Base-by-base conservation (phyloP, 2,888 invertebrate genomes). In the Rambutsinella grinnellia region DNA sequence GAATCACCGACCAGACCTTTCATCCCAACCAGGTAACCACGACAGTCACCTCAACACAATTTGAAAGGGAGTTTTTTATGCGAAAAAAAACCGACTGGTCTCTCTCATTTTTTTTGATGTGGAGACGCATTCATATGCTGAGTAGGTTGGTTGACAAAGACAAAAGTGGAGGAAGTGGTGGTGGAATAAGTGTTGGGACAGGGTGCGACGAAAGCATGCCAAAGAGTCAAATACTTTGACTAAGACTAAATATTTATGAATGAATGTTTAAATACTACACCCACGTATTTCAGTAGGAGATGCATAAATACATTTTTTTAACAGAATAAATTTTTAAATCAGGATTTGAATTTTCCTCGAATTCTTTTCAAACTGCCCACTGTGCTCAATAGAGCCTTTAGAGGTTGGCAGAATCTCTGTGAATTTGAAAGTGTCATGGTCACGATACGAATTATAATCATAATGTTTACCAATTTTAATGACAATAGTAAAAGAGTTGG, bases 121-220 rank as follows among this genome's bases (percentile, higher is more conserved):
- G n/a, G n/a, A n/a, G n/a, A n/a, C n/a, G n/a, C n/a, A n/a, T n/a
- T n/a, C n/a, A n/a, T n/a, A n/a, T n/a, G n/a, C n/a, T n/a, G 13
- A 36, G 36, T 36, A 8, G 36, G 36, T 13, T 13, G 36, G 36
- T 13, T 36, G 36, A 5, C 13, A 36, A 36, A 36, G 5, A 36
- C 13, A 36, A 8, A 36, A 36, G 36, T 13, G 36, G 36, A 36
- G 36, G 19, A 5, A n/a, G 19, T 13, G 19, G 49, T 49, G 5
- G 49, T 49, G n/a, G n/a, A 17, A 17, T 49, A 10, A 8, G n/a
- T 17, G 3, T 5, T 49, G 36, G 49, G 49, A 62, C 2, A 51
- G 63, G 63, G 63, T 66, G 66, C 66, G 56, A 66, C 66, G 19
- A 44, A 46, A 66, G 36, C 66, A 66, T 46, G 56, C 56, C 66